Base-by-base conservation (phyloP, 2,888 invertebrate genomes). In the Agonum fuliginosum region DNA sequence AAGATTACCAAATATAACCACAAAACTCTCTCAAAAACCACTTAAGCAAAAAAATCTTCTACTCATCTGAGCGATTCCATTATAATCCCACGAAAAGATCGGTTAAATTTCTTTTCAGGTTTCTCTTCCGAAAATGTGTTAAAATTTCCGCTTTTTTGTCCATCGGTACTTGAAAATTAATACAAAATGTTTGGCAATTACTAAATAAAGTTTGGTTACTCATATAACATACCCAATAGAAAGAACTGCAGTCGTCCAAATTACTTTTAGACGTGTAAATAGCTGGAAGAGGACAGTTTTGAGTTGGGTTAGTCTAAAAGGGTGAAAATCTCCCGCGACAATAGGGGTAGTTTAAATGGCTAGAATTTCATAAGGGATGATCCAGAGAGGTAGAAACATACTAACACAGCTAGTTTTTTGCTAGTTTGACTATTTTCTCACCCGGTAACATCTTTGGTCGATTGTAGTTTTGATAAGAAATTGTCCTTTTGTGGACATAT, bases 401-500 rank as follows among this genome's bases (percentile, higher is more conserved):
- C 12, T 54, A 54, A 24, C 54, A 54, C 54, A 54, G 24, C 24
- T 24, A 12, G 17, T 12, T 54, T 24, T 54, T 54, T 67, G 17
- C 30, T 14, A 37, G 4, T 37, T 67, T 41, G n/a, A 22, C 22
- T 54, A 22, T 20, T 12, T 54, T 54, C 22, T 22, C n/a, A 8
- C 24, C 2, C n/a, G 54, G 22, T 17, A 24, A 22, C 17, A 14
- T 54, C 12, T 27, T 41, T 83, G 84, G 81, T 14, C 79, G 71
- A 78, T 79, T 83, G 83, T 79, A 83, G 83, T 84, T 85, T 84
- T 85, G 84, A 85, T 84, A 84, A 84, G 84, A 84, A 85, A 84
- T 85, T 85, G 85, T 84, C 85, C 85, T 84, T 85, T 84, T 85
- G 85, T 84, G 83, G 84, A 84, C 82, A 82, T 84, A 84, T 86